phyloP scores from a whole-genome alignment of 2,888 invertebrate genomes.

The Cheilosia variabilis region DNA sequence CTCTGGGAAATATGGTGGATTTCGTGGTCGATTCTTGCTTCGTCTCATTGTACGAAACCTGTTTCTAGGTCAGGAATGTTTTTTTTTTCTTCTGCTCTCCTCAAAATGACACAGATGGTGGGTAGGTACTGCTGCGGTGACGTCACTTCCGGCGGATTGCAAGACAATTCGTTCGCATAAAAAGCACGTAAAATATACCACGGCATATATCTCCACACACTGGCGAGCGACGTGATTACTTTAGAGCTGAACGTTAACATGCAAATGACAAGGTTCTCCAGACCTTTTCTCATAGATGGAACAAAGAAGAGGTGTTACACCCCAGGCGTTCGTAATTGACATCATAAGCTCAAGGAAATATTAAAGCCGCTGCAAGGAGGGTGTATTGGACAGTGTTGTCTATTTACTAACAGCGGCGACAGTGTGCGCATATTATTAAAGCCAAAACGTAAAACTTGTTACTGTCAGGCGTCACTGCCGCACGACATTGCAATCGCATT shows the following conservation, averaged over 20 bases:
- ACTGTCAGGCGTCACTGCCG: conserved; percentile 10
- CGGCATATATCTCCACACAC: not conserved
- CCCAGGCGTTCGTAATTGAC: not conserved
- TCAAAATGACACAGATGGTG: not conserved
- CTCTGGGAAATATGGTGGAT: conserved; percentile 42
- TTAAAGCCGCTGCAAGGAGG: not conserved
- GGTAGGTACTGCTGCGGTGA: conserved; percentile 20
- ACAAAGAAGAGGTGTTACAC: conserved; percentile 5
- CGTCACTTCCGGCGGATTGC: conserved; percentile 57
- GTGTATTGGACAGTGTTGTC: not conserved
- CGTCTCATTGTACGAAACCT: conserved; percentile 47
- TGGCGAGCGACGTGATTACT: not conserved
- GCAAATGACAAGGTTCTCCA: conserved; percentile 24
- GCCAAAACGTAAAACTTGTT: conserved; percentile 48
- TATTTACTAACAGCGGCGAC: not conserved
- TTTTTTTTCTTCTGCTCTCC: not conserved
- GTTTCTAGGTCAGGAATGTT: conserved; percentile 57
- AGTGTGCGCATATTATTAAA: conserved; percentile 6
- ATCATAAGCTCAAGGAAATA: not conserved
- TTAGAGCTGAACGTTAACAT: conserved; percentile 1
- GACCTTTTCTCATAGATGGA: conserved; percentile 3
- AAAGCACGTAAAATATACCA: conserved; percentile 1
- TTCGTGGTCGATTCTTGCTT: conserved; percentile 42
- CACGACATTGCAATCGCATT: conserved; percentile 21
- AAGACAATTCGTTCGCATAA: not conserved